A percentile compares a stretch with the other conserved stretches of the same genome.
phyloP scores from a whole-genome alignment of 92 coral and sea anemone genomes.

The Umimayanthus kanabou region DNA sequence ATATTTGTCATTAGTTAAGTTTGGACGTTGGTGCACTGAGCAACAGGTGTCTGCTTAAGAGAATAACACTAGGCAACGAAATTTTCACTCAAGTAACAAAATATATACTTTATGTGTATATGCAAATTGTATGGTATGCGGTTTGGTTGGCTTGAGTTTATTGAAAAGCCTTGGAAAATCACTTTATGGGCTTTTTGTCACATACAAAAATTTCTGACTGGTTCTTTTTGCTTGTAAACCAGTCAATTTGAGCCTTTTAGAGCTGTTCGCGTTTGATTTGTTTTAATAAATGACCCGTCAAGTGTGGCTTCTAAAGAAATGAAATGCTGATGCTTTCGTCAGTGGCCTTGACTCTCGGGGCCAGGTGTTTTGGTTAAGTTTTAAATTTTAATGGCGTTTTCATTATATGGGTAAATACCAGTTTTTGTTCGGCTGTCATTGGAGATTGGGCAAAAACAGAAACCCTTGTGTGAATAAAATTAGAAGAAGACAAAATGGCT shows the following conservation, averaged over 20 bases:
- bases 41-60: slow-evolving; percentile 40
- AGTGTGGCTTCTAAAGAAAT: slow-evolving; percentile 1
- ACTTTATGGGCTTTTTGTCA: neutral
- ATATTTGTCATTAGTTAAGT: slow-evolving; percentile 4
- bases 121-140: slow-evolving; percentile 20
- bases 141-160: slow-evolving; percentile 23
- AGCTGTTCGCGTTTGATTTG: slow-evolving; percentile 3
- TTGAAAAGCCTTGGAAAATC: slow-evolving; percentile 15
- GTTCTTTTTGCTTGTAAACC: neutral
- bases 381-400: slow-evolving; percentile 40
- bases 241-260: neutral
- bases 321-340: slow-evolving; percentile 18
- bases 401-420: slow-evolving; percentile 32
- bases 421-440: slow-evolving; percentile 29
- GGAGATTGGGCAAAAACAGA: slow-evolving; percentile 31
- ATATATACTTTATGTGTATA: slow-evolving; percentile 10
- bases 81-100: slow-evolving; percentile 16
- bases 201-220: neutral
- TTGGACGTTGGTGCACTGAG: slow-evolving; percentile 8
- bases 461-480: slow-evolving; percentile 27
- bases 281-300: neutral
- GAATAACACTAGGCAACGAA: slow-evolving; percentile 20
- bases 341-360: neutral
- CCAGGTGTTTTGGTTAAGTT: slow-evolving; percentile 45
- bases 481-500: slow-evolving; percentile 43